Conservation (phyloP, 2,113 vertebrate species). For the Heterocephalus glaber region DNA sequence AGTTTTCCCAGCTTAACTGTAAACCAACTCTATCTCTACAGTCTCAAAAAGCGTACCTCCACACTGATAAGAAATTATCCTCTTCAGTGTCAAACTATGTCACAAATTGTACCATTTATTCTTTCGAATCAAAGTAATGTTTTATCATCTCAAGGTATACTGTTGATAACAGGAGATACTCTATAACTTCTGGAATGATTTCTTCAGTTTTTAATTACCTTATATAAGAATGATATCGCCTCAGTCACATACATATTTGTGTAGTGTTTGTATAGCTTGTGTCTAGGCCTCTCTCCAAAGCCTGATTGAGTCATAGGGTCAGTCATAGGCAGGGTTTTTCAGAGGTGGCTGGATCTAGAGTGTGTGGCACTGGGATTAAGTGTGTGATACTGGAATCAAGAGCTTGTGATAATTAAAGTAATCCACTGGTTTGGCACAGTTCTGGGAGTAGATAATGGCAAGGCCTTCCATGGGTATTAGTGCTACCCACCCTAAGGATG, state of each 20-base stretch:
- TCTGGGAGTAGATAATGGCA: not conserved
- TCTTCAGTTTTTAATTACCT: not conserved
- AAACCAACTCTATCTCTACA: not conserved
- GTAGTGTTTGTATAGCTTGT: not conserved
- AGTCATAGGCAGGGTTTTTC: not conserved
- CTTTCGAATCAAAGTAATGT: not conserved
- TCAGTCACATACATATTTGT: not conserved
- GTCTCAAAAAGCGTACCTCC: not conserved
- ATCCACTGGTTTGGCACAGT: not conserved
- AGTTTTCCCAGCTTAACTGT: not conserved
- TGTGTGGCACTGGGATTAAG: not conserved
- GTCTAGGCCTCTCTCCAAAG: not conserved
- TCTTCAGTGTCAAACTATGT: not conserved
- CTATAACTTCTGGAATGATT: not conserved
- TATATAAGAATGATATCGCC: not conserved
- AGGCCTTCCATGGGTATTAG: not conserved
- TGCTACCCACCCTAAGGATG: not conserved
- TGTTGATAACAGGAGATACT: not conserved
- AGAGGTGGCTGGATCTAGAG: not conserved
- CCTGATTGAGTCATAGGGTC: not conserved
- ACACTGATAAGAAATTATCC: not conserved
- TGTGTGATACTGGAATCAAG: not conserved
- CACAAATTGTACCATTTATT: not conserved
- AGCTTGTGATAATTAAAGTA: not conserved
- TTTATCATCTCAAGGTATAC: not conserved